Base-by-base conservation (phyloP, 2,888 invertebrate species). In the Coenonympha glycerion region DNA sequence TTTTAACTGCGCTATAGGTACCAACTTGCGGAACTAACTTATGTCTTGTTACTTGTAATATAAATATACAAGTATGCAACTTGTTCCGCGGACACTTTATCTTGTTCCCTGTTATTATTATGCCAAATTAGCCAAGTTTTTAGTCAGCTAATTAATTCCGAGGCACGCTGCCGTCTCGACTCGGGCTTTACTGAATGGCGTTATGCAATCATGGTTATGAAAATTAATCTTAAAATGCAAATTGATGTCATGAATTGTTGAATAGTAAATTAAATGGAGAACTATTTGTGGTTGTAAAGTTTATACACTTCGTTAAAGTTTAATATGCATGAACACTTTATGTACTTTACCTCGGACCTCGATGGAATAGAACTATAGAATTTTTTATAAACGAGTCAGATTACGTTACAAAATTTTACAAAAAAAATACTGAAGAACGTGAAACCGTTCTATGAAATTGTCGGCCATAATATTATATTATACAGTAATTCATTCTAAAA, bases 121-220 rank as follows among this genome's bases (percentile, higher is more conserved):
- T 55, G 60, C 63, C 51, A 63, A 73, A 75, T 63, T 74, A 69
- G 68, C 63, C 66, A 77, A 77, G 74, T 76, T 77, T 74, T 75
- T 71, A 76, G 75, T 75, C 69, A 65, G 63, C 69, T 75, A 76
- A 77, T 77, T 76, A 77, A 77, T 77, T 77, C 75, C 62, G 61
- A 64, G 66, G 69, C 74, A 76, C 75, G 76, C 65, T 62, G 71
- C 69, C 74, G 73, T 75, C 70, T 67, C 61, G 47, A 47, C 40
- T 51, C 54, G 51, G 41, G 41, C 44, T 31, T 31, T 36, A 31
- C 21, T 18, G 42, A 55, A 51, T 36, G 47, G 53, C 26, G 33
- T 28, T 42, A 57, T 57, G 44, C 52, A 46, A 39, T 42, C 52
- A 34, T 34, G 41, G 16, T 44, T 33, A 44, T 41, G 46, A 52